Evolutionary conservation across 2,888 invertebrate species (phyloP).

Genomic region (Lasioglossum marginatum): DNA sequence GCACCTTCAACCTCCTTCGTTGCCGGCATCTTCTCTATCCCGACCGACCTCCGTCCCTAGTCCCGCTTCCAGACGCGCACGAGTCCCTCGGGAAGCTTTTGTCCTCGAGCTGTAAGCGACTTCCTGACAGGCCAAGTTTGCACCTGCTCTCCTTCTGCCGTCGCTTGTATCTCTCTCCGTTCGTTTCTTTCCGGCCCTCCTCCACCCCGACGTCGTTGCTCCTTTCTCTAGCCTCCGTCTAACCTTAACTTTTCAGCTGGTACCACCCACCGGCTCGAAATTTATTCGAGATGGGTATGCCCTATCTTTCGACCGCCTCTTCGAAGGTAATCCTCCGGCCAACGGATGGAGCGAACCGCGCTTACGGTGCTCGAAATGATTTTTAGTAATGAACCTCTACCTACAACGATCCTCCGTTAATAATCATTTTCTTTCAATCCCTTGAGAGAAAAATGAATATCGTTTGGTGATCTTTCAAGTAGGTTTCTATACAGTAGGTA

Average conservation of each 20-base stretch:
- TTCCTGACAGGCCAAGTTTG: constrained; percentile 84
- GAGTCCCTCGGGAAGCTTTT: constrained; percentile 84
- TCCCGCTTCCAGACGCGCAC: constrained; percentile 75
- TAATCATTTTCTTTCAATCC: constrained; percentile 48
- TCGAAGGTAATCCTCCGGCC: constrained; percentile 72
- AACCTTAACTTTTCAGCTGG: constrained; percentile 73
- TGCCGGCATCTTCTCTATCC: constrained; percentile 65
- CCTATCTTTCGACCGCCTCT: constrained; percentile 49
- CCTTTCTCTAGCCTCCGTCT: constrained; percentile 57
- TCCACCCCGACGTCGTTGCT: constrained; percentile 25
- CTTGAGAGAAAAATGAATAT: background rate
- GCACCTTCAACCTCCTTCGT: constrained; percentile 62
- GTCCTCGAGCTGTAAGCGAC: constrained; percentile 84
- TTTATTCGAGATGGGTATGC: constrained; percentile 76
- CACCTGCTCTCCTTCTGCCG: constrained; percentile 82
- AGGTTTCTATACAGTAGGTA: background rate
- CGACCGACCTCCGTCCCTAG: constrained; percentile 68
- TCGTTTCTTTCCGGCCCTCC: constrained; percentile 37
- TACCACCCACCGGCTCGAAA: constrained; percentile 72
- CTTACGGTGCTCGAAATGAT: constrained; percentile 63
- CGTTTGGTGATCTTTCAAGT: background rate
- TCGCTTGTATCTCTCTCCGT: constrained; percentile 55
- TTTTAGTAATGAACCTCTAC: constrained; percentile 58
- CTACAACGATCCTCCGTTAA: background rate
- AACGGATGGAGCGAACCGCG: constrained; percentile 56